phyloP scores from a whole-genome alignment of 1,140 invertebrate species.

The Drosophila pseudoananassae region DNA sequence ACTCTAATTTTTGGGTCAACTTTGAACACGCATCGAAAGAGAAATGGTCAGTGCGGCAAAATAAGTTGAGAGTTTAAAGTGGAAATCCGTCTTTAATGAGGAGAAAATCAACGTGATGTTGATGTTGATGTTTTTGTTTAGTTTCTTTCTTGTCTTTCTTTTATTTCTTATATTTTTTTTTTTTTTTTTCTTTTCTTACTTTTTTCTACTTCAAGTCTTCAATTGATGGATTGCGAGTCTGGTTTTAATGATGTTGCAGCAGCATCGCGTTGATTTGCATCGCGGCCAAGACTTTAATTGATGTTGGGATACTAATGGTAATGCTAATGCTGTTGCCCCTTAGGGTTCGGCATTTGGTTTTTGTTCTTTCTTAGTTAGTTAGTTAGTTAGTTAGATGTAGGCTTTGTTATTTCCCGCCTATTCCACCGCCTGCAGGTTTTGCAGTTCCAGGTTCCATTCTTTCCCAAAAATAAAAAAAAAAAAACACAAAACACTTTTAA shows the following conservation, averaged over 20 bases:
- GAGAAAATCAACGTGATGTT: slow-evolving; percentile 40
- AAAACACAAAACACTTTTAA: slow-evolving; percentile 36
- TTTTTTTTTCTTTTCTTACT: not conserved
- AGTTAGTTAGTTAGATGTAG: slow-evolving; percentile 3
- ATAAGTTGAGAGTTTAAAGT: slow-evolving; percentile 59
- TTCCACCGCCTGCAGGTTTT: slow-evolving; percentile 21
- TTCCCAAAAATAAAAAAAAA: not conserved
- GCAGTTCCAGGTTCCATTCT: slow-evolving; percentile 23
- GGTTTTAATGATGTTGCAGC: slow-evolving; percentile 39
- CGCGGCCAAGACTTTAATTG: slow-evolving; percentile 55
- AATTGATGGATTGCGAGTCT: slow-evolving; percentile 38
- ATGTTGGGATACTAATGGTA: slow-evolving; percentile 43
- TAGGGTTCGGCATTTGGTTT: slow-evolving; percentile 20
- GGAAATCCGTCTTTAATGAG: slow-evolving; percentile 59
- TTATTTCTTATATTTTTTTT: too few relatives aligned
- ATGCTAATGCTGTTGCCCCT: slow-evolving; percentile 23
- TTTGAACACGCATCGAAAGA: slow-evolving; percentile 44
- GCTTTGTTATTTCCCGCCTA: slow-evolving; percentile 3
- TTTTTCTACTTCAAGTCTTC: slow-evolving; percentile 3
- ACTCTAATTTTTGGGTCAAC: slow-evolving; percentile 38
- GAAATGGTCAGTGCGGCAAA: slow-evolving; percentile 28
- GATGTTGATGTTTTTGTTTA: slow-evolving; percentile 13
- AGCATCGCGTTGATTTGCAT: slow-evolving; percentile 43
- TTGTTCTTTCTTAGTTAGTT: slow-evolving; percentile 48
- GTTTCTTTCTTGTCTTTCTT: too few relatives aligned